A percentile compares a stretch with the other conserved stretches of the same genome.
Conservation (phyloP, 2,888 invertebrate species). For the Empis stercorea region DNA sequence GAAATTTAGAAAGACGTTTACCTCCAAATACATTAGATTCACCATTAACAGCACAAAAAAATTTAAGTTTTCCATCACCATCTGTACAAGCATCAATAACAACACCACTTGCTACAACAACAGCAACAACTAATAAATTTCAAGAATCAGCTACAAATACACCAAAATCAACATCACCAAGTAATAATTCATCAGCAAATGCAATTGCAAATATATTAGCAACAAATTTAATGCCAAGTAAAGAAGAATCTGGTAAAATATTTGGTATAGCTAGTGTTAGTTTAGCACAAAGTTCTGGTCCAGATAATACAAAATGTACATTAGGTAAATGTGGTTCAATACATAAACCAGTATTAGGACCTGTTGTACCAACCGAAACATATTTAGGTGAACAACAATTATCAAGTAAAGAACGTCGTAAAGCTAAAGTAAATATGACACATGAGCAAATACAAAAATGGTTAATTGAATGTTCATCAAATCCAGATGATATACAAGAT, state of each 20-base stretch:
- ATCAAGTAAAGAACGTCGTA: conserved; percentile 34
- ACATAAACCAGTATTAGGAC: conserved; percentile 35
- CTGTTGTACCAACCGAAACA: conserved; percentile 35
- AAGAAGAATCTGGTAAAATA: conserved; percentile 37
- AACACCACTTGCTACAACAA: neutral
- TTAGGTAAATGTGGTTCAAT: conserved; percentile 35
- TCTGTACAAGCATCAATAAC: neutral
- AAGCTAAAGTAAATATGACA: conserved; percentile 55
- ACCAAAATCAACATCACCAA: conserved; percentile 6
- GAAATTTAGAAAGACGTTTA: conserved; percentile 19
- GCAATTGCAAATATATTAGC: conserved; percentile 32
- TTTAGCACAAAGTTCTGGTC: conserved; percentile 35
- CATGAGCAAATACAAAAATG: conserved; percentile 57
- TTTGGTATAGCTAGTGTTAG: conserved; percentile 38
- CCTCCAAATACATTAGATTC: conserved; percentile 13
- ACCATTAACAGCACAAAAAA: conserved; percentile 17
- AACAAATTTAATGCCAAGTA: conserved; percentile 36
- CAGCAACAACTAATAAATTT: neutral
- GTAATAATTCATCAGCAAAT: conserved; percentile 14
- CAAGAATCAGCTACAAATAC: neutral
- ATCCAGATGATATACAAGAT: conserved; percentile 37
- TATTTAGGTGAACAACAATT: conserved; percentile 34
- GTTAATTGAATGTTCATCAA: conserved; percentile 43
- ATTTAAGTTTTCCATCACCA: neutral
- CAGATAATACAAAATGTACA: conserved; percentile 36